These are phyloP conservation scores for Ptyas mucosa DNA, from an alignment of 2,113 vertebrate species.

Conservation along the genomic window DNA sequence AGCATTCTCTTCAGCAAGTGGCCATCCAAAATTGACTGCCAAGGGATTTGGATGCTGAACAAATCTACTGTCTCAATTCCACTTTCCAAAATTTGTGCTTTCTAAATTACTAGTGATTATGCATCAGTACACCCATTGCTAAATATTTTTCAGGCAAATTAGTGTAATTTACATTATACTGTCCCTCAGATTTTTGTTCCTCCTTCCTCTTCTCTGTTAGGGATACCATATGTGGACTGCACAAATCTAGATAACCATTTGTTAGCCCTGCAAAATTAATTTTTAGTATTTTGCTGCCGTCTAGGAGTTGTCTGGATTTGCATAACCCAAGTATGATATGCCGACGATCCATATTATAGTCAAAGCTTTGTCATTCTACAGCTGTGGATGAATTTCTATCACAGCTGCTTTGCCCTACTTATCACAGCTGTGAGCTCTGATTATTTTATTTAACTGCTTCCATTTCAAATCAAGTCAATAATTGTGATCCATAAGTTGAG, in stretches of 20 bases:
- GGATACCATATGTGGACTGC: neutral
- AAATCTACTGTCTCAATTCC: neutral
- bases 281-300: neutral
- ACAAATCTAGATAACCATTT: neutral
- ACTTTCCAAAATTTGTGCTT: neutral
- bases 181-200: neutral
- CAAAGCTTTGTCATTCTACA: neutral
- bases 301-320: neutral
- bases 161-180: neutral
- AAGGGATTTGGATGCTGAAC: neutral
- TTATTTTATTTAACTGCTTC: neutral
- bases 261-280: neutral
- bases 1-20: neutral
- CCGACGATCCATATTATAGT: neutral
- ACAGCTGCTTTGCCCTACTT: neutral
- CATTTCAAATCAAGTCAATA: neutral
- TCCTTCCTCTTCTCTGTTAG: neutral
- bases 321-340: neutral
- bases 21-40: neutral
- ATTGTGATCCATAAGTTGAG: neutral
- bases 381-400: neutral
- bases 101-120: neutral
- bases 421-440: neutral
- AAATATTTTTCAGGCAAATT: neutral
- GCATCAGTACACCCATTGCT: neutral